Base-by-base conservation (phyloP, 2,797 vertebrate genomes). In the Tadarida brasiliensis region DNA sequence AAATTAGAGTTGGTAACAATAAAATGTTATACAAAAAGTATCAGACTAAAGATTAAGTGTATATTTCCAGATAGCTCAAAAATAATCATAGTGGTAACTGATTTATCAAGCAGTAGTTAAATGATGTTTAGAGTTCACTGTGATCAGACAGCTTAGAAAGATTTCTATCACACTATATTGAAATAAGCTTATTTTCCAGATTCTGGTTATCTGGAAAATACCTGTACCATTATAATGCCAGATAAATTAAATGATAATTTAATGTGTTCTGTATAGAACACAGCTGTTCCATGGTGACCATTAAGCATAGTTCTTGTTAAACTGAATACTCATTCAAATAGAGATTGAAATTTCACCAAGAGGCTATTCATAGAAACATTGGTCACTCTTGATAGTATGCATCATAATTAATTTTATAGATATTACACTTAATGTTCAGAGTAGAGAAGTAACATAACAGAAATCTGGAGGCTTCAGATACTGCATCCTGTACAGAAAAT, bases 341-440 rank as follows among this genome's bases (percentile, higher is more conserved):
- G 70, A 97, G 56, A 81, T 57, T 87, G 61, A 94, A 96, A 95
- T 89, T 90, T 95, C 73, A 93, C 65, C 84, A 90, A 88, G 33
- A 93, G 63, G 9, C 28, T 68, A 86, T 96, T 94, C 81, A 90
- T 9, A 88, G 87, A 95, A 94, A 71, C 67, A 95, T 12, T 2
- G 73, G 71, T 70, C 57, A 92, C 26, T 96, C 10, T 96, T 96
- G 57, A 88, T 96, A 94, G 80, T 90, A 73, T 68, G 70, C 39
- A 86, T 96, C 65, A 90, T 95, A 91, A 91, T 97, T 94, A 97
- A 44, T 76, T 97, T 97, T 90, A 89, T 63, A 94, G 88, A 59
- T 93, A 70, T 85, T 87, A 54, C 11, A 56, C 26, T 94, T 93
- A 90, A 90, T 95, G 74, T 83, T 87, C 84, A 94, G 57, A 91